Evolutionary conservation across 2,113 vertebrate species (phyloP).

Genomic region (Conger conger): DNA sequence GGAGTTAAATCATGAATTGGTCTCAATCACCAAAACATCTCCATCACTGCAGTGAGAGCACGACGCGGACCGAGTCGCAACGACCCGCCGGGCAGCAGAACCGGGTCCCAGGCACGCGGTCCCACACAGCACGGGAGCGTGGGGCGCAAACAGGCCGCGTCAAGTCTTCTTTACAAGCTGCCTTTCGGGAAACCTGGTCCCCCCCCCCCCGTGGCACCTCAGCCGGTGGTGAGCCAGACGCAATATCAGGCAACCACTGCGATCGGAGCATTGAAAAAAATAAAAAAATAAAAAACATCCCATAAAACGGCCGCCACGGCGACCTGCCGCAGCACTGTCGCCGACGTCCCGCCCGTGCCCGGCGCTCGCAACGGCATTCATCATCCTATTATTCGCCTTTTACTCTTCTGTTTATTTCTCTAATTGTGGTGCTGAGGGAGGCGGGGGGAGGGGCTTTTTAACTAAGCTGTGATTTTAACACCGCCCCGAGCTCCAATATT

Average conservation of each 20-base stretch:
- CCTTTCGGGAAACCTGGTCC: not conserved
- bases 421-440: conserved; percentile 30
- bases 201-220: conserved; percentile 11
- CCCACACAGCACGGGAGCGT: too few species aligned
- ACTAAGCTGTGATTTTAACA: conserved; percentile 32
- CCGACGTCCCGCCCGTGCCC: conserved; percentile 7
- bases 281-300: too few species aligned
- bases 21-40: not conserved
- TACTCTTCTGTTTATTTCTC: conserved; percentile 34
- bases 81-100: not conserved
- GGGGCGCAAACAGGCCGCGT: not conserved
- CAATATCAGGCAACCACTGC: conserved; percentile 22
- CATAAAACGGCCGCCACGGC: conserved; percentile 32
- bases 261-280: conserved; percentile 2
- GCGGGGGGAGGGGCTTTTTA: not conserved
- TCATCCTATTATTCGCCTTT: conserved; percentile 46
- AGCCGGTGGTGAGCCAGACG: not conserved
- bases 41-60: too few species aligned
- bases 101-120: too few species aligned
- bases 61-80: too few species aligned
- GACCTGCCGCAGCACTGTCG: conserved; percentile 15
- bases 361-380: conserved; percentile 42
- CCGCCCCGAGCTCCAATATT: conserved; percentile 33
- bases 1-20: not conserved
- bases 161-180: not conserved